Percentiles rank a stretch among this genome's conserved stretches.
Conservation (phyloP, 1,140 invertebrate species). For the Hestina assimilis region DNA sequence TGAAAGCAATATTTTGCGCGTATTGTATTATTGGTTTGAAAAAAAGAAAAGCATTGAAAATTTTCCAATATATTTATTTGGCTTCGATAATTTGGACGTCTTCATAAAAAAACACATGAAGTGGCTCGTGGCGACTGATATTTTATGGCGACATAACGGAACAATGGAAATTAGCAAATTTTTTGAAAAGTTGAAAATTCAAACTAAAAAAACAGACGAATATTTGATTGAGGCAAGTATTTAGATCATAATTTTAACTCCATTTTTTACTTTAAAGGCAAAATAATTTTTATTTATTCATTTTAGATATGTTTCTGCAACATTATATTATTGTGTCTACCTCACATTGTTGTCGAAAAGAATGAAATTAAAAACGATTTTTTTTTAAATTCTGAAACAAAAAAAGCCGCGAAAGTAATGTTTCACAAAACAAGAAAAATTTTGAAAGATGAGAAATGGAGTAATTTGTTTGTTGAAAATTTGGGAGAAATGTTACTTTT, state of each 20-base stretch:
- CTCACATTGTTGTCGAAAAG: slow-evolving; percentile 56
- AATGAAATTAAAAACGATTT: slow-evolving; percentile 39
- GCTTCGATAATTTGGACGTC: slow-evolving; percentile 29
- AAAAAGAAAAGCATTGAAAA: slow-evolving; percentile 40
- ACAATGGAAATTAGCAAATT: slow-evolving; percentile 38
- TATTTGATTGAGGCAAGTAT: slow-evolving; percentile 49
- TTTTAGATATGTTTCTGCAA: slow-evolving; percentile 57
- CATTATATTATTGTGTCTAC: slow-evolving; percentile 50
- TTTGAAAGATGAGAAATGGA: slow-evolving; percentile 55
- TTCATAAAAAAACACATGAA: slow-evolving; percentile 51
- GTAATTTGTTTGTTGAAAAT: slow-evolving; percentile 55
- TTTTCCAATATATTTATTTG: slow-evolving; percentile 53
- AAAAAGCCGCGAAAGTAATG: slow-evolving; percentile 41
- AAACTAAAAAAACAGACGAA: slow-evolving; percentile 28
- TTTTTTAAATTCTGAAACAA: slow-evolving; percentile 8
- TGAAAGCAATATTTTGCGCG: slow-evolving; percentile 40
- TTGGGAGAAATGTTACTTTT: slow-evolving; percentile 53
- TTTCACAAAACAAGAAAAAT: slow-evolving; percentile 47
- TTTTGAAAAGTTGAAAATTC: slow-evolving; percentile 34
- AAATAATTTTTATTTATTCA: not conserved
- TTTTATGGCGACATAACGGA: slow-evolving; percentile 54
- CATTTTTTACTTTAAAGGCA: not conserved
- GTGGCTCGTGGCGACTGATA: slow-evolving; percentile 49
- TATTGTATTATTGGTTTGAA: slow-evolving; percentile 56
- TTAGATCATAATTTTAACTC: no score